phyloP scores from a whole-genome alignment of 2,888 invertebrate species.

The Conistra vaccinii region DNA sequence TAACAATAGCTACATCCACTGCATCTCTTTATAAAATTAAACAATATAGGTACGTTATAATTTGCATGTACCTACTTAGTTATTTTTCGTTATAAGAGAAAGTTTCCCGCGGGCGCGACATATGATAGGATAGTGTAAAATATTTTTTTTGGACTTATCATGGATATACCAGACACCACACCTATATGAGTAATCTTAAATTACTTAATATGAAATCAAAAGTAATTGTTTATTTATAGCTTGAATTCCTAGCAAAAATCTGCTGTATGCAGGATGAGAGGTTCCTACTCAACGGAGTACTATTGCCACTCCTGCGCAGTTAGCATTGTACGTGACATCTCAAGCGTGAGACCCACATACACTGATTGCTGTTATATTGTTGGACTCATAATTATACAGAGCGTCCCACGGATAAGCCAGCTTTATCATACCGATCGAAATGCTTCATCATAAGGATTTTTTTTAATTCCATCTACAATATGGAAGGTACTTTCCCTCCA shows the following conservation, averaged over 20 bases:
- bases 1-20: constrained; percentile 18
- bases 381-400: background rate
- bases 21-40: constrained; percentile 3
- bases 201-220: background rate
- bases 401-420: too few relatives aligned
- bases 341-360: constrained; percentile 6
- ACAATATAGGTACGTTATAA: background rate
- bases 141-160: too few relatives aligned
- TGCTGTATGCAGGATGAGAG: background rate
- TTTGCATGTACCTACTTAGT: background rate
- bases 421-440: too few relatives aligned
- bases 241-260: too few relatives aligned
- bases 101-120: too few relatives aligned
- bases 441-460: too few relatives aligned
- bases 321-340: background rate
- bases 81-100: background rate
- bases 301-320: constrained; percentile 1
- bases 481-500: too few relatives aligned
- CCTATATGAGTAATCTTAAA: too few relatives aligned
- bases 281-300: background rate
- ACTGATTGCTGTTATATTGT: background rate
- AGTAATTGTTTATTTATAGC: background rate
- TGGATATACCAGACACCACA: too few relatives aligned
- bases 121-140: too few relatives aligned
- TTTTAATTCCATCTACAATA: too few relatives aligned